phyloP scores from a whole-genome alignment of 2,113 vertebrate genomes.

The Ptilorrhoa leucosticta region DNA sequence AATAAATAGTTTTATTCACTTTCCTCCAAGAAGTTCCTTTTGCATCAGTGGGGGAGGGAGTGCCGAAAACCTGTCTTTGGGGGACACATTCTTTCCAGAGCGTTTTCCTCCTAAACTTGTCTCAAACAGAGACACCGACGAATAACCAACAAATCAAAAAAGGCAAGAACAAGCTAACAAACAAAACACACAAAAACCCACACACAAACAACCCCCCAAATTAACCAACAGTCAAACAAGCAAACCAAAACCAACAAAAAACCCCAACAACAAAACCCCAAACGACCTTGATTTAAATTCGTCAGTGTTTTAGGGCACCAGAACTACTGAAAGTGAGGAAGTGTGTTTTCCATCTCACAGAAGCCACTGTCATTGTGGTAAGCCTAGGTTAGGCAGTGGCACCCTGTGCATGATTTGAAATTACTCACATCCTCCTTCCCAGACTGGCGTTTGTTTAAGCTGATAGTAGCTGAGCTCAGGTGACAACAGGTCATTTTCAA shows the following conservation, averaged over 20 bases:
- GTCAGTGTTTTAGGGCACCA: not conserved
- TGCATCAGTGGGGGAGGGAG: too few relatives aligned
- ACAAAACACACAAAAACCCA: not conserved
- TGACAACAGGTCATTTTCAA: not conserved
- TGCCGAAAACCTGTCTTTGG: too few relatives aligned
- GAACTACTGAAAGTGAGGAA: not conserved
- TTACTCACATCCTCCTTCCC: not conserved
- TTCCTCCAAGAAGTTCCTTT: too few relatives aligned
- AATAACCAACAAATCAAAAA: too few relatives aligned
- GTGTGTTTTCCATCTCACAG: not conserved
- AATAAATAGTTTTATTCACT: too few relatives aligned
- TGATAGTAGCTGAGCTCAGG: not conserved
- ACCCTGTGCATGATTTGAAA: not conserved
- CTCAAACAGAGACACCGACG: too few relatives aligned
- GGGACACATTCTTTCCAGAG: too few relatives aligned
- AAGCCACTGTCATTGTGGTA: not conserved
- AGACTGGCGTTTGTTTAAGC: not conserved
- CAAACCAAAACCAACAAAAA: not conserved
- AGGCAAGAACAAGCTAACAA: not conserved
- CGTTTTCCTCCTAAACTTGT: too few relatives aligned
- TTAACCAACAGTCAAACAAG: not conserved
- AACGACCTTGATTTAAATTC: not conserved
- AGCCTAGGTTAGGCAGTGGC: not conserved
- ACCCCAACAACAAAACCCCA: not conserved
- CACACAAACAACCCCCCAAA: not conserved